phyloP scores from a whole-genome alignment of 2,113 vertebrate genomes.

The Promerops cafer region DNA sequence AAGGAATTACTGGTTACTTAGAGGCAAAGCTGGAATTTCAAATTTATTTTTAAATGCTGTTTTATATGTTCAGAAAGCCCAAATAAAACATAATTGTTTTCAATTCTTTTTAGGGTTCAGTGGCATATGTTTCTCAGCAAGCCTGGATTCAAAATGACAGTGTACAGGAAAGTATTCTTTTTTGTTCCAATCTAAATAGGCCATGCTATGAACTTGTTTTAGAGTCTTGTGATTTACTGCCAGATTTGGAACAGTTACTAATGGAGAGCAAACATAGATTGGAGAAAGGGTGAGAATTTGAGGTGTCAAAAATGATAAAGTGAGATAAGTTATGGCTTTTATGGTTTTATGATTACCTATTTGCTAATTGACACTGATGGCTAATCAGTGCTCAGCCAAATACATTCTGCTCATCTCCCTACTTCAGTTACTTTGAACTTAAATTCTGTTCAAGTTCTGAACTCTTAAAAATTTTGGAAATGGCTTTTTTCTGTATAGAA shows the following conservation, averaged over 20 bases:
- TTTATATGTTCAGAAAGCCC: neutral
- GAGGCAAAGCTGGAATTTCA: neutral
- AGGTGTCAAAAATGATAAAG: neutral
- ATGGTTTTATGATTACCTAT: neutral
- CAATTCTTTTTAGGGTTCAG: conserved; percentile 64
- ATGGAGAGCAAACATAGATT: conserved; percentile 76
- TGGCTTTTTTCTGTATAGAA: neutral
- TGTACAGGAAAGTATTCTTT: conserved; percentile 78
- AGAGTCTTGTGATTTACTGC: conserved; percentile 76
- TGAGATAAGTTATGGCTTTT: neutral
- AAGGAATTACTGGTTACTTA: neutral
- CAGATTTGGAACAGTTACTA: conserved; percentile 77
- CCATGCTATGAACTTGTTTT: conserved; percentile 71
- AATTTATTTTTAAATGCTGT: neutral
- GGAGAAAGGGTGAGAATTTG: conserved; percentile 71
- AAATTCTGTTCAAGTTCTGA: neutral
- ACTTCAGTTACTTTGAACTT: neutral
- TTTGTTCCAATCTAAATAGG: conserved; percentile 67
- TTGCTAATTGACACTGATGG: neutral
- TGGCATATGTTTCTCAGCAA: conserved; percentile 79
- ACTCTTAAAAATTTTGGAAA: neutral
- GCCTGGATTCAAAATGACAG: conserved; percentile 79
- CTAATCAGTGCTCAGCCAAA: neutral
- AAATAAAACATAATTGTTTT: neutral
- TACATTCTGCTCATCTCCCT: neutral